Base-by-base conservation (phyloP, 2,113 vertebrate genomes). In the Cygnus buccinator region DNA sequence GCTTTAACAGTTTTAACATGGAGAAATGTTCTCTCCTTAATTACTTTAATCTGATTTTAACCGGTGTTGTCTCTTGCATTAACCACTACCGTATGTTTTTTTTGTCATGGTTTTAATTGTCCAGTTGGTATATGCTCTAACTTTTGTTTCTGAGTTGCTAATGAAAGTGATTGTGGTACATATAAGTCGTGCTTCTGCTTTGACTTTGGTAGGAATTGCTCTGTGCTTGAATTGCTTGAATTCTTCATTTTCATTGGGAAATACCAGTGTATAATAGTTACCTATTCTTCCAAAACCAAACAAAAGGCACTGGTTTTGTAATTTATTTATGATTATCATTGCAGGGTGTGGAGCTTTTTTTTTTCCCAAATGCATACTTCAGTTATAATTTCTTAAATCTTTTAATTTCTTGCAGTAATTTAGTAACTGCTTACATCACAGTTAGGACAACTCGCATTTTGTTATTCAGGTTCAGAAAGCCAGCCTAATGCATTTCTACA, bases 271-370 rank as follows among this genome's bases (percentile, higher is more conserved):
- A 33, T 86, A 92, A 89, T 50, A 88, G 82, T 86, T 93, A 80
- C 11, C 65, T 43, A 11, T 84, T 89, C 54, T 95, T 90, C 90
- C 93, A 96, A 95, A 41, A 78, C 63, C 65, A 90, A 88, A 92
- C 55, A 86, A 94, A 89, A 96, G 41, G 17, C 79, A n/a, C 43
- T 86, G 59, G n/a, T 88, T 61, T 78, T 88, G 63, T 50, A 70
- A 71, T 80, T 67, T 82, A 9, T 82, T 80, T 22, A 66, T 89
- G 55, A 62, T 11, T 73, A 8, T 93, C 91, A 96, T 92, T 91
- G 63, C 39, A 80, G 65, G 14, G 1, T 1, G 23, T 50, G 46
- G 46, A 20, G 23, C 10, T 50, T 25, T 13, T 23, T 23, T 20
- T 48, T 48, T 23, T 55, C 11, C 20, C 46, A 48, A 48, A 22